Conservation (phyloP, 2,797 vertebrate species). For the Danio choprae region DNA sequence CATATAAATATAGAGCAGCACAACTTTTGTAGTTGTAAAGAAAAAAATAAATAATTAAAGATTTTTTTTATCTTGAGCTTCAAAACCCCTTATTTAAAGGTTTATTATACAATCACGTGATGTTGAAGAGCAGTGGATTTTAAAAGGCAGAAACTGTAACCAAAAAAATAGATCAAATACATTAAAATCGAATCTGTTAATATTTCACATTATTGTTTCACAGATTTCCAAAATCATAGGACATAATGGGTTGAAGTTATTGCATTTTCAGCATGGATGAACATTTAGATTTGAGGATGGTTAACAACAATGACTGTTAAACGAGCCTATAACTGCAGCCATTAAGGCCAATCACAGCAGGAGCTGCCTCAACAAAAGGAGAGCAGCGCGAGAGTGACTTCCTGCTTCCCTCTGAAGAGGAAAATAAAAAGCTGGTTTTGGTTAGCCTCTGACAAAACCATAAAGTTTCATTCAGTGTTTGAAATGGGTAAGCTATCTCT, state of each 20-base stretch:
- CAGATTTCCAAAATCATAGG: not conserved
- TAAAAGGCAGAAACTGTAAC: no score
- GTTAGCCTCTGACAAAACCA: conserved; percentile 56
- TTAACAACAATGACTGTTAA: conserved; percentile 59
- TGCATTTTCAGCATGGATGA: conserved; percentile 62
- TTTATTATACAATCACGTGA: no score
- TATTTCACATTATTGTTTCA: no score
- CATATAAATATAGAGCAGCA: no score
- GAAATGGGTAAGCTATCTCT: conserved; percentile 54
- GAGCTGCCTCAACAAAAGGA: conserved; percentile 51
- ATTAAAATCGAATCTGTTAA: no score
- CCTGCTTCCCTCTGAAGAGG: conserved; percentile 56
- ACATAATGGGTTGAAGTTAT: conserved; percentile 72
- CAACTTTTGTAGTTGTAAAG: no score
- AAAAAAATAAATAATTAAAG: no score
- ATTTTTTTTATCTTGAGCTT: no score
- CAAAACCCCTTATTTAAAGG: no score
- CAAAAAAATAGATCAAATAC: no score
- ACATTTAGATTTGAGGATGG: conserved; percentile 52
- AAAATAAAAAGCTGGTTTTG: conserved; percentile 59
- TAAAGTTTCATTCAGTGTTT: conserved; percentile 60
- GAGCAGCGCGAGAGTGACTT: conserved; percentile 51
- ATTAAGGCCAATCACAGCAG: conserved; percentile 56
- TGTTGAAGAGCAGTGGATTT: no score
- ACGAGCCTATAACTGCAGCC: conserved; percentile 55